Evolutionary conservation across 2,113 vertebrate genomes (phyloP), one percentile per base, ranked within the genome.

Genomic region (Gallinago paraguaiae): DNA sequence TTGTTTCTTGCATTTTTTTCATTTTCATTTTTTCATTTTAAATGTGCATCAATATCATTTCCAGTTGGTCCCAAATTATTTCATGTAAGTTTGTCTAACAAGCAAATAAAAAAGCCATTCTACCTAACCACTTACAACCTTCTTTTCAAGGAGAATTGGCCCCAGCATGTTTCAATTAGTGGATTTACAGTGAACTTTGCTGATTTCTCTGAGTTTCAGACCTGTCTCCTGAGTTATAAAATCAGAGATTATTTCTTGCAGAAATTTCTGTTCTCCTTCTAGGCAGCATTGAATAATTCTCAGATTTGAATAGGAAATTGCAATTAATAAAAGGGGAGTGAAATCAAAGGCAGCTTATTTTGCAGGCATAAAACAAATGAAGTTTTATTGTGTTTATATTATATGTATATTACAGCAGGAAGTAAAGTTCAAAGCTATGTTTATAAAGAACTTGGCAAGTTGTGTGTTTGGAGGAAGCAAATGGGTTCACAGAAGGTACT

Each of bases 391-490:
- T 93, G 92, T 95, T 95, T 92, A 69, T 90, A 51, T 89, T 64
- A 18, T 16, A 41, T 2, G 1, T 37, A 92, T 70, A 94, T 92
- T 84, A 84, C 17, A 43, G 65, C 86, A 92, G 96, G 96, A 96
- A 96, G 61, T 17, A 41, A 48, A 67, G 83, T 92, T 86, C 86
- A 88, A 94, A 96, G 70, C 63, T 6, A 2, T 82, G 92, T 92
- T 96, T 91, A 86, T 79, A 91, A 61, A 79, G 77, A 79, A 80
- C 70, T 94, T 82, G 88, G 92, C 79, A 78, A 67, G 41, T 56
- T 91, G 59, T 28, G 84, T 8, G 19, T 53, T 84, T 6, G 2
- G 65, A 86, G 53, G 51, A 57, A 91, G 90, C 20, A 87, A 91
- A 77, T 2, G 67, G 61, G 43, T 53, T 94, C n/a, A 45, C 1